Percentiles rank a stretch among this genome's conserved stretches.
Evolutionary conservation across 2,797 vertebrate genomes (phyloP).

Genomic region (Cryptoprocta ferox): DNA sequence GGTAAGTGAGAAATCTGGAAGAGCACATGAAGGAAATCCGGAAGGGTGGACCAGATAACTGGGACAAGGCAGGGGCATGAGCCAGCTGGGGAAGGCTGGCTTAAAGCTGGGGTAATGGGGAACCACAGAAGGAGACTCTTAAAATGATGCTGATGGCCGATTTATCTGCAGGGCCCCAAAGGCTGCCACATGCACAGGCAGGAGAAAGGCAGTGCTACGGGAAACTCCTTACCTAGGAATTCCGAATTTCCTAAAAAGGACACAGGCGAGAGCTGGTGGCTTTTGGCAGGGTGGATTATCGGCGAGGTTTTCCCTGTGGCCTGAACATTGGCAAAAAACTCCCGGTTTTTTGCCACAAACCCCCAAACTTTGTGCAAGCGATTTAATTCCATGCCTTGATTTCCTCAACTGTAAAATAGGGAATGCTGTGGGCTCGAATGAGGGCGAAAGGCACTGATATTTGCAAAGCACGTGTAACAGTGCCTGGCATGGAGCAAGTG

Average conservation of each 20-base stretch:
- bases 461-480: background rate
- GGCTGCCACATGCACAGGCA: background rate
- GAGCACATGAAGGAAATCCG: background rate
- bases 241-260: background rate
- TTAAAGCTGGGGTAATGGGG: background rate
- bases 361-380: background rate
- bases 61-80: background rate
- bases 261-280: background rate
- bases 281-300: background rate
- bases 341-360: too few relatives aligned
- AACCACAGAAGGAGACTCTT: background rate
- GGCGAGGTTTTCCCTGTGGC: background rate
- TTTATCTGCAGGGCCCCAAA: background rate
- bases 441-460: background rate
- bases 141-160: background rate
- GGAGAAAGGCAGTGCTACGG: background rate
- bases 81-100: background rate
- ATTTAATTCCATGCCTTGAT: background rate
- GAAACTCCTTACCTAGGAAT: background rate
- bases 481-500: background rate
- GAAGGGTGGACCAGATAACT: background rate
- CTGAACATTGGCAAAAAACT: background rate
- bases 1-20: background rate
- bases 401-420: background rate
- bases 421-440: fast-evolving